Percentiles rank a stretch among this genome's conserved stretches.
These are phyloP conservation scores for Leptonema lineaticorne DNA, from an alignment of 1,140 invertebrate genomes.

Conservation along the genomic window DNA sequence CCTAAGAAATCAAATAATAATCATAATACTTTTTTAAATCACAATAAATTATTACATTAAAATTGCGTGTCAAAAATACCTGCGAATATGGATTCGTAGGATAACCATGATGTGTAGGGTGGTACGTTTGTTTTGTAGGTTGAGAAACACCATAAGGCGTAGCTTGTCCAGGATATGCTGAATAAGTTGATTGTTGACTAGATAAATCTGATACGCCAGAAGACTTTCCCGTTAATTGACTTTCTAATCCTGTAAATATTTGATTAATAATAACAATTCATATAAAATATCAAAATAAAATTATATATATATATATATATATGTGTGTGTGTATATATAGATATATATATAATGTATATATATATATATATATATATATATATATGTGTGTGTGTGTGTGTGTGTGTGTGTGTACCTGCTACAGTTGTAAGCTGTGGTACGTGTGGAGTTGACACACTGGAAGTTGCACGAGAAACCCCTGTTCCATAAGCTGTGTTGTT, in stretches of 20 bases:
- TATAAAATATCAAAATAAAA: conserved; percentile 27
- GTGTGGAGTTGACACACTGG: conserved; percentile 14
- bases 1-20: conserved; percentile 22
- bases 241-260: conserved; percentile 47
- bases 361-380: too few species aligned
- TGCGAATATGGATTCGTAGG: conserved; percentile 37
- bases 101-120: conserved; percentile 28
- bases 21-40: background rate
- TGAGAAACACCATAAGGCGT: conserved; percentile 23
- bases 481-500: background rate
- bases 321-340: conserved; percentile 8
- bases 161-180: conserved; percentile 33
- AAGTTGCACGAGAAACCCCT: background rate
- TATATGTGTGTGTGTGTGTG: background rate
- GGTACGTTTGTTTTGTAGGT: conserved; percentile 22
- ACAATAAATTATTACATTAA: too few species aligned
- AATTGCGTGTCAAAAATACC: conserved; percentile 1
- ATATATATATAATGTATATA: conserved; percentile 23
- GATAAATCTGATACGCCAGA: conserved; percentile 26
- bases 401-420: conserved; percentile 19
- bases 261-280: conserved; percentile 22
- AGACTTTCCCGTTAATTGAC: conserved; percentile 47
- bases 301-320: too few species aligned
- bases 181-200: conserved; percentile 37
- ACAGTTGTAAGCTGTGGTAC: conserved; percentile 32